Evolutionary conservation across 2,113 vertebrate genomes (phyloP).

Genomic region (Hippopotamus amphibius): DNA sequence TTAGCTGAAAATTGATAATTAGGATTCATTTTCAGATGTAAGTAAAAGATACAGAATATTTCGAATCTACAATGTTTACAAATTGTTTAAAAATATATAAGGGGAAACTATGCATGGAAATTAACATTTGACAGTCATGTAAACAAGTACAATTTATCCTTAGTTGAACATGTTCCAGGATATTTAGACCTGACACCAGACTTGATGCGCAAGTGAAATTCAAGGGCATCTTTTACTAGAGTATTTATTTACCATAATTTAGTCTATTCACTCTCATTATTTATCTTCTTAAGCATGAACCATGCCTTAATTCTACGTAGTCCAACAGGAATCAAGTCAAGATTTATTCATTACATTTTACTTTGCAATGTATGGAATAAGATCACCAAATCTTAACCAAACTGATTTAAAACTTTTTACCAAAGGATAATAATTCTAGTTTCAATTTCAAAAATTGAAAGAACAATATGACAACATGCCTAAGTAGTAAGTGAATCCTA

Average conservation of each 20-base stretch:
- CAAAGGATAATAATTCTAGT: neutral
- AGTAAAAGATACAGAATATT: neutral
- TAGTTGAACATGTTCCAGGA: neutral
- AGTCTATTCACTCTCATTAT: neutral
- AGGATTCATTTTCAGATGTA: neutral
- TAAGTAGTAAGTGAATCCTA: neutral
- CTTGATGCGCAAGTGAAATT: neutral
- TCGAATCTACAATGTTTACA: neutral
- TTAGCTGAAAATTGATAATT: neutral
- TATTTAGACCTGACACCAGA: neutral
- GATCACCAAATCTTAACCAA: conserved; percentile 7
- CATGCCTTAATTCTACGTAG: neutral
- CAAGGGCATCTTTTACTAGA: neutral
- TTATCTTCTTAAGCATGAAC: neutral
- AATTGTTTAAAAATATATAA: neutral
- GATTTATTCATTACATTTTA: neutral
- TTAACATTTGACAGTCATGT: neutral
- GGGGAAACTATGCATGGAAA: neutral
- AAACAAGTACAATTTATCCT: neutral
- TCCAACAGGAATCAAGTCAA: neutral
- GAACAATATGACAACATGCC: neutral
- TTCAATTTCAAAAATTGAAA: neutral
- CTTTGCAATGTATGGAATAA: neutral
- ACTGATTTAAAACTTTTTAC: neutral
- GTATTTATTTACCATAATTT: neutral